These are phyloP conservation scores for Mormoops blainvillei DNA, from an alignment of 2,113 vertebrate species.

Conservation along the genomic window DNA sequence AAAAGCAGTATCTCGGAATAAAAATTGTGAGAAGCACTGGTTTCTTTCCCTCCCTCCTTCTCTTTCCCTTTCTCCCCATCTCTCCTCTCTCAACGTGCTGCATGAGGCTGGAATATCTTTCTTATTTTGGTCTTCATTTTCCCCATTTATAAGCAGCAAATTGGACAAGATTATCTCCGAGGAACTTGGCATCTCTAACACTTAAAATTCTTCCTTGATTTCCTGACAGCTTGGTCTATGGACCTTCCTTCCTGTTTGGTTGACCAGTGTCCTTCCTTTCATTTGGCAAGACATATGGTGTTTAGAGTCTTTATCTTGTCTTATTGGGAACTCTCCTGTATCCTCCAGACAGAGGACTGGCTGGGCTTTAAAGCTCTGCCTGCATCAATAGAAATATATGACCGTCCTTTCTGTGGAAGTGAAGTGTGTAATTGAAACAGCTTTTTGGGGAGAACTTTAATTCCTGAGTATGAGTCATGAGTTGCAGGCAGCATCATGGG, in stretches of 20 bases:
- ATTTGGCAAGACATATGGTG: background rate
- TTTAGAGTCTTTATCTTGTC: background rate
- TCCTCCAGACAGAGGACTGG: background rate
- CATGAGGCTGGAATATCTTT: background rate
- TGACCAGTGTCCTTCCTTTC: background rate
- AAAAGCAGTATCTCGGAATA: background rate
- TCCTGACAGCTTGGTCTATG: background rate
- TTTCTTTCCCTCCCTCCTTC: background rate
- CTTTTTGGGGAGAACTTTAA: background rate
- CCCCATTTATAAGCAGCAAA: background rate
- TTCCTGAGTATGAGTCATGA: conserved; percentile 4
- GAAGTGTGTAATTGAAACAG: background rate
- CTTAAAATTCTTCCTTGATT: conserved; percentile 14
- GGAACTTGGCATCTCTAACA: background rate
- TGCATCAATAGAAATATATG: background rate
- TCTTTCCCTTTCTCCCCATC: background rate
- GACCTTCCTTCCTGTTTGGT: background rate
- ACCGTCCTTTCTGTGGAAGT: background rate
- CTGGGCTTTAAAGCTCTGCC: background rate
- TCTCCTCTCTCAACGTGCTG: background rate
- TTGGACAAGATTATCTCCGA: background rate
- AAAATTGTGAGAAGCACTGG: background rate
- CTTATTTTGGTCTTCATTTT: background rate
- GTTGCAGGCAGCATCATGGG: background rate
- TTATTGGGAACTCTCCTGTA: background rate